phyloP scores from a whole-genome alignment of 2,797 vertebrate species.

The Taeniopygia guttata region DNA sequence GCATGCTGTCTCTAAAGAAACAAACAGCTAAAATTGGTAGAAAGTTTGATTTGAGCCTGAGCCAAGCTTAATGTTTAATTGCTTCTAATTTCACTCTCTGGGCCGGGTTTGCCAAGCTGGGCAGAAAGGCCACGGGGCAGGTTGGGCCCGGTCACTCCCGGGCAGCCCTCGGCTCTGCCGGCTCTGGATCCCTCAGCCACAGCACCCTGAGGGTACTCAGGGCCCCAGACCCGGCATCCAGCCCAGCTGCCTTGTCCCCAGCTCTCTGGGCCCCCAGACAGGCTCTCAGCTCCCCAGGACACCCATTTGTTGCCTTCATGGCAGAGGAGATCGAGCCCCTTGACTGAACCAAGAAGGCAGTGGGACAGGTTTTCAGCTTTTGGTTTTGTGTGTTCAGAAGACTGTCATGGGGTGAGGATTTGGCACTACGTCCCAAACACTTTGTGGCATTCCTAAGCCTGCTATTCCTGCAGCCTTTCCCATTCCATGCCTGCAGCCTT shows the following conservation, averaged over 20 bases:
- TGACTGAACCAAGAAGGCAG: neutral
- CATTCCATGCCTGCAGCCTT: neutral
- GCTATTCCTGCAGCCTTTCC: neutral
- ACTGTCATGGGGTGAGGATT: neutral
- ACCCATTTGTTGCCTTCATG: fast-evolving
- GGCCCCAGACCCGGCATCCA: fast-evolving
- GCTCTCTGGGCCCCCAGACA: fast-evolving
- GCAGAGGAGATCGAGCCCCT: neutral
- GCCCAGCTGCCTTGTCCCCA: neutral
- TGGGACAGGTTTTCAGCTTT: neutral
- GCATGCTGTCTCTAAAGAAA: neutral
- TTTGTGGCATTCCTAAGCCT: neutral
- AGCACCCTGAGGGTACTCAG: neutral
- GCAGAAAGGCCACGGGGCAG: neutral
- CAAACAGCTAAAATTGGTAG: conserved; percentile 46
- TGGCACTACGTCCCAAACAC: neutral
- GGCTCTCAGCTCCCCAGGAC: neutral
- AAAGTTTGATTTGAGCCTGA: conserved; percentile 41
- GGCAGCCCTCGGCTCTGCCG: neutral
- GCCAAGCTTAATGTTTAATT: conserved; percentile 67
- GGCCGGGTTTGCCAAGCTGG: neutral
- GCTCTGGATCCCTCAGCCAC: fast-evolving
- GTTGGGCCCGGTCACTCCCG: neutral
- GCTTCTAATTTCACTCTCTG: conserved; percentile 25
- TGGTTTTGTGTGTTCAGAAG: neutral